Evolutionary conservation across 2,888 invertebrate genomes (phyloP).

Genomic region (Noctua comes): DNA sequence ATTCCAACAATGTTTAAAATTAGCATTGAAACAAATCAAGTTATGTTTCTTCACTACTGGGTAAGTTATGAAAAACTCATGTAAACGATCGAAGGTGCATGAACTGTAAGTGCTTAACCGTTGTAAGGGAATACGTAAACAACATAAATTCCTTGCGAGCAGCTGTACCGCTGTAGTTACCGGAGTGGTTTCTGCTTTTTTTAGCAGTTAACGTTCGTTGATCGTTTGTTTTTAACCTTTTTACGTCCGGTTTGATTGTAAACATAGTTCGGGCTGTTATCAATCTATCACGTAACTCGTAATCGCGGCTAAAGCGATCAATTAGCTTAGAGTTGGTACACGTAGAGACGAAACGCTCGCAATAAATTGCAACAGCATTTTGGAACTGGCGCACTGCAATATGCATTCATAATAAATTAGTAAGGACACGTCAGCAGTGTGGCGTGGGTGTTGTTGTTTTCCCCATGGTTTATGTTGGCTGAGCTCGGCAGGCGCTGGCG

Average conservation of each 20-base stretch:
- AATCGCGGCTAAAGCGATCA: constrained; percentile 37
- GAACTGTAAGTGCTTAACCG: constrained; percentile 40
- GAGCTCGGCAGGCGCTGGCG: constrained; percentile 68
- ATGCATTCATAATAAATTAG: constrained; percentile 74
- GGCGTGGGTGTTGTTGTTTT: constrained; percentile 80
- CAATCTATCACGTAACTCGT: constrained; percentile 45
- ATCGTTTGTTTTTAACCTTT: constrained; percentile 37
- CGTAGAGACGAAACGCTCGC: constrained; percentile 53
- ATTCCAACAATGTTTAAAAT: constrained; percentile 16
- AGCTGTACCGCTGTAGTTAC: constrained; percentile 46
- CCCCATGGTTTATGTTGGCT: constrained; percentile 77
- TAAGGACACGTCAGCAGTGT: constrained; percentile 75
- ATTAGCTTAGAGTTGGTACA: constrained; percentile 48
- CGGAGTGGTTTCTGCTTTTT: constrained; percentile 47
- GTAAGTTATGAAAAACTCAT: constrained; percentile 45
- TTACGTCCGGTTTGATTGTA: constrained; percentile 38
- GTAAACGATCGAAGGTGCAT: constrained; percentile 44
- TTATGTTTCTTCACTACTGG: constrained; percentile 23
- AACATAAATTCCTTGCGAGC: constrained; percentile 48
- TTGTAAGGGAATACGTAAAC: constrained; percentile 52
- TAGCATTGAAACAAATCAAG: constrained; percentile 18
- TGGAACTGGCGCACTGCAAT: constrained; percentile 75
- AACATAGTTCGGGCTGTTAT: constrained; percentile 36
- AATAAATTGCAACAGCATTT: constrained; percentile 71
- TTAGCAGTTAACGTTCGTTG: constrained; percentile 41